Evolutionary conservation across 2,888 invertebrate genomes (phyloP).

Genomic region (Dynastes tityus): DNA sequence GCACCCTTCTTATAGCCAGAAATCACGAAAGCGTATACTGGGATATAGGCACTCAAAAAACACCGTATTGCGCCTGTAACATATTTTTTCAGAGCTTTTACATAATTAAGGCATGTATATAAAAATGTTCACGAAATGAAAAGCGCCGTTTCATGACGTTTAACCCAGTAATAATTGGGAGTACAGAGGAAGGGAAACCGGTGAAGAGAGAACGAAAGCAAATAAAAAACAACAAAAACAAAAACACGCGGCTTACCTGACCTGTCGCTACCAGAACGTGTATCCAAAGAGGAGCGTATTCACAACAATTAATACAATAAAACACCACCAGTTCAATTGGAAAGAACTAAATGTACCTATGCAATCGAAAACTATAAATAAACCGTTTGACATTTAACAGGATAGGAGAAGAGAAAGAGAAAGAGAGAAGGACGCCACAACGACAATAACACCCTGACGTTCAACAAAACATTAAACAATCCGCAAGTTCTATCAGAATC

Average conservation of each 20-base stretch:
- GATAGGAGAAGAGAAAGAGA: constrained; percentile 32
- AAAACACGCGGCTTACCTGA: constrained; percentile 51
- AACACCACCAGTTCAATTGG: constrained; percentile 48
- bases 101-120: background rate
- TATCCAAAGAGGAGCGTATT: constrained; percentile 48
- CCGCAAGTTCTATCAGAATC: constrained; percentile 48
- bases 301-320: constrained; percentile 49
- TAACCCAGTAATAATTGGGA: constrained; percentile 20
- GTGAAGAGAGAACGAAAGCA: constrained; percentile 23
- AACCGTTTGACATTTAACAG: constrained; percentile 48
- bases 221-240: constrained; percentile 44
- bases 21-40: constrained; percentile 30
- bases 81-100: background rate
- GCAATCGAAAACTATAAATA: constrained; percentile 45
- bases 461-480: constrained; percentile 52
- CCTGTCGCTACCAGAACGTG: constrained; percentile 45
- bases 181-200: background rate
- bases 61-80: background rate
- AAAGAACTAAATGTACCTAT: constrained; percentile 29
- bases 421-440: constrained; percentile 38
- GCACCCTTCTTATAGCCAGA: constrained; percentile 38
- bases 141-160: constrained; percentile 42
- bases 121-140: constrained; percentile 22
- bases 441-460: constrained; percentile 50
- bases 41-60: background rate